These are phyloP conservation scores for Gastracanthus pulcherrimus DNA, from an alignment of 2,888 invertebrate genomes.

Conservation along the genomic window DNA sequence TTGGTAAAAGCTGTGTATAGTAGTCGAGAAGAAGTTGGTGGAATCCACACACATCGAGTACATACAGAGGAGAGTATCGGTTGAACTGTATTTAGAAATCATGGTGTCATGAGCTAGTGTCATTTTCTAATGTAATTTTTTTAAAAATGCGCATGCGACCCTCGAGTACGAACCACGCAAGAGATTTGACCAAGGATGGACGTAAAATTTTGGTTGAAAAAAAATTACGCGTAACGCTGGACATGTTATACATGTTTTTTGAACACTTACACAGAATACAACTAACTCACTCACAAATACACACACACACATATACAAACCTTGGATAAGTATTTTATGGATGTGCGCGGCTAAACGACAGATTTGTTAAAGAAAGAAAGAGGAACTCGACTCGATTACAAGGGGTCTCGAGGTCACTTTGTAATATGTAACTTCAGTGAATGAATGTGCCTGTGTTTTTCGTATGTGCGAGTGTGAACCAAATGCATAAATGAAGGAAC, in stretches of 20 bases:
- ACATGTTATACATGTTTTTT: constrained; percentile 21
- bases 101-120: constrained; percentile 64
- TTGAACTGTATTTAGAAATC: constrained; percentile 56
- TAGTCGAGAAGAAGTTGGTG: constrained; percentile 47
- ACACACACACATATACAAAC: neutral
- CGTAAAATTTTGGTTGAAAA: constrained; percentile 24
- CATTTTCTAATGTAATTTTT: constrained; percentile 60
- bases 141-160: constrained; percentile 45
- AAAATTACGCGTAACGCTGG: constrained; percentile 15
- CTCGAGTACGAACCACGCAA: constrained; percentile 47
- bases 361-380: constrained; percentile 23
- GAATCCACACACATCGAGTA: constrained; percentile 50
- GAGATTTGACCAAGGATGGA: constrained; percentile 31
- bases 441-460: constrained; percentile 55
- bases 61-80: constrained; percentile 45
- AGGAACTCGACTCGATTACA: constrained; percentile 36
- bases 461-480: constrained; percentile 50
- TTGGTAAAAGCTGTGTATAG: constrained; percentile 58
- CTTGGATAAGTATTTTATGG: constrained; percentile 37
- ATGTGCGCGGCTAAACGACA: constrained; percentile 13
- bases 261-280: neutral
- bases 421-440: constrained; percentile 56
- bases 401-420: constrained; percentile 45
- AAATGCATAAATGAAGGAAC: constrained; percentile 41
- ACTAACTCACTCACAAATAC: neutral